These are phyloP conservation scores for Himalopsyche kuldschensis DNA, from an alignment of 2,888 invertebrate species.

Conservation along the genomic window DNA sequence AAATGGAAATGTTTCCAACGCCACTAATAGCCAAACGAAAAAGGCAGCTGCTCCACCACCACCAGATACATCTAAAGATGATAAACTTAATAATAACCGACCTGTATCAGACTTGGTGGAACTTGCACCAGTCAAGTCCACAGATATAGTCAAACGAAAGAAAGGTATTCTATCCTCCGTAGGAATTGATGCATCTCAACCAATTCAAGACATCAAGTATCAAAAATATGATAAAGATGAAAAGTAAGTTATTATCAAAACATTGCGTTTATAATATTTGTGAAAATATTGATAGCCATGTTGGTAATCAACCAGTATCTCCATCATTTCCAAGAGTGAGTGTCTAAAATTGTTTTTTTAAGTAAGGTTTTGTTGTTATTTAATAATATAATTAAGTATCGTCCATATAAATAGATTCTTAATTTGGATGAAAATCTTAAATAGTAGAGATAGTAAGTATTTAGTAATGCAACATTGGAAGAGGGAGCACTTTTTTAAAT, in stretches of 20 bases:
- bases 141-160: constrained; percentile 47
- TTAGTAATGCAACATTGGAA: too few species aligned
- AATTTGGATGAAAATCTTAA: too few species aligned
- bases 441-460: too few species aligned
- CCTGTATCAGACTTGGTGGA: constrained; percentile 17
- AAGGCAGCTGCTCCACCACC: not conserved
- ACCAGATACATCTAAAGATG: not conserved
- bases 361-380: too few species aligned
- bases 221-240: constrained; percentile 56
- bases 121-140: constrained; percentile 43
- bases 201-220: constrained; percentile 53
- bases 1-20: not conserved
- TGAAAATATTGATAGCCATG: too few species aligned
- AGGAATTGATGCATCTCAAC: constrained; percentile 50
- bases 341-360: too few species aligned
- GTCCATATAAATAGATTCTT: too few species aligned
- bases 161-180: constrained; percentile 59
- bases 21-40: not conserved
- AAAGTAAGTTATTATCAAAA: not conserved
- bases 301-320: too few species aligned
- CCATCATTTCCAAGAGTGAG: too few species aligned
- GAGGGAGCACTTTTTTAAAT: too few species aligned
- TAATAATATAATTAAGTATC: too few species aligned
- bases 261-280: too few species aligned
- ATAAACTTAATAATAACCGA: not conserved